These are phyloP conservation scores for Pectinophora gossypiella DNA, from an alignment of 1,140 invertebrate genomes.

Conservation along the genomic window DNA sequence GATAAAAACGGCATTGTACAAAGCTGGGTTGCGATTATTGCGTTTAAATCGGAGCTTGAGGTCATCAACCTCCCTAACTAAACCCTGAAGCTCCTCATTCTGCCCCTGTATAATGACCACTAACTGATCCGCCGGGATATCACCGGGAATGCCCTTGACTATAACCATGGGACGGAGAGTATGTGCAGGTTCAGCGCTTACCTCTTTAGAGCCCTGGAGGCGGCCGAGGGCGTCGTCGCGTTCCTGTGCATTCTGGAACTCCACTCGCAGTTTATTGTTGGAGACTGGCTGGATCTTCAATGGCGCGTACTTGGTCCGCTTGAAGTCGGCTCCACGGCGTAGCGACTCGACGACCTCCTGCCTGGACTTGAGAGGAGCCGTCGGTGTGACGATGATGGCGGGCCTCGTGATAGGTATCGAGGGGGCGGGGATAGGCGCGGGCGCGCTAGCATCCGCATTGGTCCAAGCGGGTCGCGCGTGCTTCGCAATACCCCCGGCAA, in stretches of 20 bases:
- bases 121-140: neutral
- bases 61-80: neutral
- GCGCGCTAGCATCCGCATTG: too few species aligned
- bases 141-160: neutral
- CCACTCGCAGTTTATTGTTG: neutral
- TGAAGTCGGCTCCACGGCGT: neutral
- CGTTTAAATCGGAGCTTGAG: neutral
- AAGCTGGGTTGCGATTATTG: neutral
- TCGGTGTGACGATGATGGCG: neutral
- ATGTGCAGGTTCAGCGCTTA: neutral
- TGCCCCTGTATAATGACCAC: neutral
- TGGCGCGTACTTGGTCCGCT: neutral
- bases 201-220: neutral
- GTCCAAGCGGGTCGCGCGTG: too few species aligned
- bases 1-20: slow-evolving; percentile 1
- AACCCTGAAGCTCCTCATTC: neutral
- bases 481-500: too few species aligned
- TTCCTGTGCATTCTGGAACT: neutral
- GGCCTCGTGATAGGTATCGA: neutral
- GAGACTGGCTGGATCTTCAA: neutral
- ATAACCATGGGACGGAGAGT: neutral
- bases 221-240: neutral
- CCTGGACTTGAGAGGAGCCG: neutral
- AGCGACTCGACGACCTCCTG: neutral
- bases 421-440: neutral